Base-by-base conservation (phyloP, 2,888 invertebrate species). In the Cantharis lateralis region DNA sequence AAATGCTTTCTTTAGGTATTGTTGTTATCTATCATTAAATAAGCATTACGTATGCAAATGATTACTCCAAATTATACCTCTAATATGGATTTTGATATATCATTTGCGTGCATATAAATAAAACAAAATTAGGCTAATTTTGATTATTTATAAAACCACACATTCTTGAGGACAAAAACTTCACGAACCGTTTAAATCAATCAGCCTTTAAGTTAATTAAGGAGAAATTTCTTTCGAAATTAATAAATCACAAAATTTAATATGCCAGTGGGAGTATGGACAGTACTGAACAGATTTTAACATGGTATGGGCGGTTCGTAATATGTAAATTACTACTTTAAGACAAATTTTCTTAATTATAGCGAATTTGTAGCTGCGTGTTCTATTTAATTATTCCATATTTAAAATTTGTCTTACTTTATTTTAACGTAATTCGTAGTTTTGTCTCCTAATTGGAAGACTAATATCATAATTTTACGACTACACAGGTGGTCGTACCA, bases 301-400 rank as follows among this genome's bases (percentile, higher is more conserved):
- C 80, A 81, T 76, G 72, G 72, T 71, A 72, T 76, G 75, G 79
- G 79, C 79, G 79, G 80, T 32, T 26, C 79, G 70, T 18, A n/a
- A 69, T 79, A 81, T 81, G 81, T 79, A 81, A 80, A 81, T 81
- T 76, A 74, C 72, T 68, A 77, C n/a, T 20, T 66, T 66, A 66
- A 78, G 75, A 73, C 72, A 75, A 68, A 68, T 68, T 75, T 20
- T 68, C 72, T 72, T 76, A 80, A 76, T 80, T 80, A 80, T 76
- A 79, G 48, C 18, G 10, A 24, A 72, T 78, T 80, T 80, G 80
- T 80, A 80, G 75, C 80, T 72, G 64, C 70, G 48, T 69, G 73
- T 69, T 73, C 20, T 18, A 73, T 73, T 68, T 69, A 73, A 73
- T 62, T 73, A 68, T 15, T 15, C 24, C 64, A 66, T 66, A 24